These are phyloP conservation scores for Agelaius tricolor DNA, from an alignment of 2,113 vertebrate species.

Conservation along the genomic window DNA sequence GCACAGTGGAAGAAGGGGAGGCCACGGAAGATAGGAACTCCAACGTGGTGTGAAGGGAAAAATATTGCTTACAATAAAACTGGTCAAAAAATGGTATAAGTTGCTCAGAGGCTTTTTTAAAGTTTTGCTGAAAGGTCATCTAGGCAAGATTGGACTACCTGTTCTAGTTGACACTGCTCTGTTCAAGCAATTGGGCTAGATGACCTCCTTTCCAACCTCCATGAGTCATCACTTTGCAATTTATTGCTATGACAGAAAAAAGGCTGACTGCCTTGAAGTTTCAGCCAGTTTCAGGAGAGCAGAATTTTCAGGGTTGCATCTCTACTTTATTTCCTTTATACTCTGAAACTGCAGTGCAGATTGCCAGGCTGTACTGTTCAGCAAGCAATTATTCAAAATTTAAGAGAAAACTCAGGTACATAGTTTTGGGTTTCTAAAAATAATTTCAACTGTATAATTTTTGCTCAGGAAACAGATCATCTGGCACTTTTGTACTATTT, in stretches of 20 bases:
- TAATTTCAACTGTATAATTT: neutral
- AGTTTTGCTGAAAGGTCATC: neutral
- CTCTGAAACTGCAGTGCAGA: neutral
- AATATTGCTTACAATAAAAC: neutral
- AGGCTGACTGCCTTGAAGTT: neutral
- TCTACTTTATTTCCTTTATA: neutral
- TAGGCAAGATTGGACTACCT: neutral
- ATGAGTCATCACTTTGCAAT: neutral
- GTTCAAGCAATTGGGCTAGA: neutral
- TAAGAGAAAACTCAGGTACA: neutral
- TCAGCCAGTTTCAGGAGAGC: neutral
- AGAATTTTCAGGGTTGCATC: neutral
- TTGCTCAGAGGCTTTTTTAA: neutral
- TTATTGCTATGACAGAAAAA: neutral
- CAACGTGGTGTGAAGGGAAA: accelerated
- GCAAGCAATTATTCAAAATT: neutral
- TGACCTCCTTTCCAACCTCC: neutral
- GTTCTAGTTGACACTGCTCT: neutral
- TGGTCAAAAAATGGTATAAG: neutral
- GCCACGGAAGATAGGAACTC: neutral
- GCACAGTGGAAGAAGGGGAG: neutral
- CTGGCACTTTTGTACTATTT: neutral
- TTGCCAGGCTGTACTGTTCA: neutral
- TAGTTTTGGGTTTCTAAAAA: neutral
- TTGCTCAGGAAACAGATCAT: neutral